phyloP scores from a whole-genome alignment of 2,888 invertebrate genomes.

The Conus canariensis region DNA sequence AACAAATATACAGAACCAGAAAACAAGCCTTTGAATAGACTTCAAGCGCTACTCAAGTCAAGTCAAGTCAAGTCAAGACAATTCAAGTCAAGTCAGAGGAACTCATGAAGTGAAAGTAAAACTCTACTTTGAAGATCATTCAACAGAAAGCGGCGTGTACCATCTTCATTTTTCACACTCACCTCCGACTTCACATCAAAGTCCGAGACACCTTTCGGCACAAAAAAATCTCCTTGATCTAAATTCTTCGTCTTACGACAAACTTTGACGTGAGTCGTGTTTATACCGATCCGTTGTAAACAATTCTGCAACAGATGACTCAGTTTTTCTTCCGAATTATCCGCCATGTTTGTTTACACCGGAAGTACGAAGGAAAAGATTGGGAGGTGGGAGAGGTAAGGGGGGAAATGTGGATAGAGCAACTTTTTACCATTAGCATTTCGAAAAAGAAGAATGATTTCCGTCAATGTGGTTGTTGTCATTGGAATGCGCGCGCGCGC shows the following conservation, averaged over 20 bases:
- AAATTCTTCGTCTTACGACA: constrained; percentile 45
- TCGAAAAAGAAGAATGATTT: neutral
- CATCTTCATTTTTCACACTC: neutral
- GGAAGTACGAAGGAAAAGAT: constrained; percentile 24
- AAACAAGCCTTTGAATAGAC: too few species aligned
- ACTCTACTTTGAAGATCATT: too few species aligned
- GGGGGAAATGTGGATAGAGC: too few species aligned
- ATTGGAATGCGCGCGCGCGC: neutral
- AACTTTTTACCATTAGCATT: neutral
- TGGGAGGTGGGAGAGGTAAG: too few species aligned
- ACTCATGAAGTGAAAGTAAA: too few species aligned
- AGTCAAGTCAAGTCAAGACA: too few species aligned
- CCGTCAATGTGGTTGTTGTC: neutral
- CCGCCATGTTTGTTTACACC: constrained; percentile 46
- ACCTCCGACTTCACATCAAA: constrained; percentile 36
- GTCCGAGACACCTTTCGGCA: constrained; percentile 43
- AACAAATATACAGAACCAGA: too few species aligned
- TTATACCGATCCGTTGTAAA: neutral
- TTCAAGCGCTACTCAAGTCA: too few species aligned
- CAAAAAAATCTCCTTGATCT: constrained; percentile 44
- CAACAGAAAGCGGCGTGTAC: too few species aligned
- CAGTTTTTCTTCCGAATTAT: neutral
- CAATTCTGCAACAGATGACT: neutral
- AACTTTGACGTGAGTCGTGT: constrained; percentile 34
- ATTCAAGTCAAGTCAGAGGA: too few species aligned